Evolutionary conservation across 2,113 vertebrate species (phyloP).

Genomic region (Neopipo cinnamomea): DNA sequence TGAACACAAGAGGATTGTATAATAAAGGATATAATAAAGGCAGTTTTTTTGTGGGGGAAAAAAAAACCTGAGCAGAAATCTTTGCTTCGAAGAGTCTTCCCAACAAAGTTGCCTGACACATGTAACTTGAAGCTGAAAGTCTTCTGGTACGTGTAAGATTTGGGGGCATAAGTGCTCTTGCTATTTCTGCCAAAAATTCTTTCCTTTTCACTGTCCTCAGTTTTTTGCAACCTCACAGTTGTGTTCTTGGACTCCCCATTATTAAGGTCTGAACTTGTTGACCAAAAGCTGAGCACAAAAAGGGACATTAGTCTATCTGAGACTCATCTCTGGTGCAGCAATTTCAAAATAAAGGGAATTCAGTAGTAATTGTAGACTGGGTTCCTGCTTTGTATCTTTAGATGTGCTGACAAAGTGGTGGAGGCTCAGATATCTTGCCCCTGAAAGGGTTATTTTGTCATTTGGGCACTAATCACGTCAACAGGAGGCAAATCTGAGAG

Average conservation of each 20-base stretch:
- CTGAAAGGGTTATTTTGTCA: background rate
- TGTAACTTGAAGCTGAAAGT: background rate
- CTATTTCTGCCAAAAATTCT: background rate
- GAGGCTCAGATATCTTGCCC: background rate
- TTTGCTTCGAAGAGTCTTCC: background rate
- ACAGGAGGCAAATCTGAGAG: background rate
- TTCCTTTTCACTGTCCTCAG: background rate
- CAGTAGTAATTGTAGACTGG: background rate
- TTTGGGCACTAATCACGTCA: background rate
- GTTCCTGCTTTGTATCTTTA: background rate
- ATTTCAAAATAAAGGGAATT: background rate
- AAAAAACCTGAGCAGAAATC: background rate
- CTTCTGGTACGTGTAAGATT: accelerated
- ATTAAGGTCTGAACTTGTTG: background rate
- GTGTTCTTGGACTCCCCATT: background rate
- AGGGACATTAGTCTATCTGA: background rate
- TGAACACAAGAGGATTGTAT: background rate
- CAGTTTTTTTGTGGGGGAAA: background rate
- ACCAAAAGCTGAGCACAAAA: background rate
- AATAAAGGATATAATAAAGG: background rate
- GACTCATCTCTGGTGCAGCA: background rate
- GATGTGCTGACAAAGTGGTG: background rate
- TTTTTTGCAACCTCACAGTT: background rate
- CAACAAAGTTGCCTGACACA: background rate
- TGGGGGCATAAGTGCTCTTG: background rate